Evolutionary conservation across 1,140 invertebrate genomes (phyloP).

Genomic region (Drosophila albomicans): DNA sequence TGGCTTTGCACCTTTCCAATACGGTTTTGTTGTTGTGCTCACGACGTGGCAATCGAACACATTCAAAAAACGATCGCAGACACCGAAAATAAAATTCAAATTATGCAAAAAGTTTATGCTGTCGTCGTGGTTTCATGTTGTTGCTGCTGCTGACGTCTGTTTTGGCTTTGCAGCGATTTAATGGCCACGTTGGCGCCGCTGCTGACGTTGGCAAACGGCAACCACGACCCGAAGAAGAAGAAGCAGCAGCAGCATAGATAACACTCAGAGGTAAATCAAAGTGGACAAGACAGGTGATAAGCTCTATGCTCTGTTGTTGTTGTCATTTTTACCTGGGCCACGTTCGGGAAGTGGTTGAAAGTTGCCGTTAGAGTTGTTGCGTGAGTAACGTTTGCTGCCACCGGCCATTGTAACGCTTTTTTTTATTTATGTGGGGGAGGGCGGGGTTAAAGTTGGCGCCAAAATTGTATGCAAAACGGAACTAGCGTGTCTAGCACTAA

Average conservation of each 20-base stretch:
- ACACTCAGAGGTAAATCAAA: slow-evolving; percentile 43
- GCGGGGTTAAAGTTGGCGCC: slow-evolving; percentile 58
- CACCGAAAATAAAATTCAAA: slow-evolving; percentile 16
- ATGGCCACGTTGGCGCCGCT: slow-evolving; percentile 70
- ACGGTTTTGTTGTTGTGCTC: not conserved
- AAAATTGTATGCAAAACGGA: slow-evolving; percentile 66
- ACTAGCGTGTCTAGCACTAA: slow-evolving; percentile 69
- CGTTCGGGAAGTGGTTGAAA: slow-evolving; percentile 80
- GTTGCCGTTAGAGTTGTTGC: slow-evolving; percentile 81
- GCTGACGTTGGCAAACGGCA: slow-evolving; percentile 74
- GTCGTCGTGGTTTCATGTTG: slow-evolving; percentile 20
- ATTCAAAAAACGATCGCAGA: slow-evolving; percentile 35
- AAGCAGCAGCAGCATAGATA: slow-evolving; percentile 32
- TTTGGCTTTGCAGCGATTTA: slow-evolving; percentile 46
- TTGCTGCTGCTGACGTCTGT: slow-evolving; percentile 21
- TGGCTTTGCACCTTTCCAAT: slow-evolving; percentile 25
- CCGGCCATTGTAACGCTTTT: slow-evolving; percentile 66
- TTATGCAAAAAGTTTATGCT: slow-evolving; percentile 40
- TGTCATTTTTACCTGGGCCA: slow-evolving; percentile 83
- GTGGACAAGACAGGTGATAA: slow-evolving; percentile 38
- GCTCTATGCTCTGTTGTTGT: slow-evolving; percentile 4
- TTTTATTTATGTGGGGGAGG: slow-evolving; percentile 23
- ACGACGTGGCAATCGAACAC: slow-evolving; percentile 63
- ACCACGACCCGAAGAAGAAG: slow-evolving; percentile 10
- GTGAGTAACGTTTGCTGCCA: slow-evolving; percentile 80